A percentile compares a stretch with the other conserved stretches of the same genome.
Conservation (phyloP, 2,113 vertebrate genomes). For the Ceuthmochares aereus region DNA sequence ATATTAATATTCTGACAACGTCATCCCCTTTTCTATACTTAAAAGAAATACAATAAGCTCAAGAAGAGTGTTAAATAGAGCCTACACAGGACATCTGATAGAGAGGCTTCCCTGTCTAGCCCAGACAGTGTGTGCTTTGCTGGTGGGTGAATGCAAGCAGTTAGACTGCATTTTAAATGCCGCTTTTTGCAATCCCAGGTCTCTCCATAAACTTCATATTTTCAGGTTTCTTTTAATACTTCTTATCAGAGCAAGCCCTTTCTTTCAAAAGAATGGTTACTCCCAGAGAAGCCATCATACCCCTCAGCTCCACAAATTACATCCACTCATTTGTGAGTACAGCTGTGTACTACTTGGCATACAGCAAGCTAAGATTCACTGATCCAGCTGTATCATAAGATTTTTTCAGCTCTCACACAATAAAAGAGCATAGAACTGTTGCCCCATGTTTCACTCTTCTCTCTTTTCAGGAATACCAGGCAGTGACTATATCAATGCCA, state of each 20-base stretch:
- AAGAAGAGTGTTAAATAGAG: background rate
- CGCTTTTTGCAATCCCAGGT: background rate
- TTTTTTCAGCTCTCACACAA: background rate
- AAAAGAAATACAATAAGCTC: background rate
- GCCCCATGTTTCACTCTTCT: background rate
- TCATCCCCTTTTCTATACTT: background rate
- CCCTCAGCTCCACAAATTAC: background rate
- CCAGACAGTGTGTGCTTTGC: background rate
- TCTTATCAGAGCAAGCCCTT: background rate
- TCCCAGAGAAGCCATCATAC: background rate
- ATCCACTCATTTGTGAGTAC: background rate
- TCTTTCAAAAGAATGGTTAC: background rate
- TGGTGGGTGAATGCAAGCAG: background rate
- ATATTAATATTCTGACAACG: background rate
- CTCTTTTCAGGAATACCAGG: slow-evolving; percentile 90
- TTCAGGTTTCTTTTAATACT: background rate
- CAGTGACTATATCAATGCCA: slow-evolving; percentile 97
- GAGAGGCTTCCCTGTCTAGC: background rate
- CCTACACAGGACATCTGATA: background rate
- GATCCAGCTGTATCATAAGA: background rate
- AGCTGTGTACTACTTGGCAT: accelerated
- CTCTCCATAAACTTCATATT: background rate
- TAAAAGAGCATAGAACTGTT: background rate
- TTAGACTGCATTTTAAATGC: background rate
- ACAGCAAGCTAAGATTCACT: background rate